Evolutionary conservation across 2,888 invertebrate genomes (phyloP).

Genomic region (Netelia melanura): DNA sequence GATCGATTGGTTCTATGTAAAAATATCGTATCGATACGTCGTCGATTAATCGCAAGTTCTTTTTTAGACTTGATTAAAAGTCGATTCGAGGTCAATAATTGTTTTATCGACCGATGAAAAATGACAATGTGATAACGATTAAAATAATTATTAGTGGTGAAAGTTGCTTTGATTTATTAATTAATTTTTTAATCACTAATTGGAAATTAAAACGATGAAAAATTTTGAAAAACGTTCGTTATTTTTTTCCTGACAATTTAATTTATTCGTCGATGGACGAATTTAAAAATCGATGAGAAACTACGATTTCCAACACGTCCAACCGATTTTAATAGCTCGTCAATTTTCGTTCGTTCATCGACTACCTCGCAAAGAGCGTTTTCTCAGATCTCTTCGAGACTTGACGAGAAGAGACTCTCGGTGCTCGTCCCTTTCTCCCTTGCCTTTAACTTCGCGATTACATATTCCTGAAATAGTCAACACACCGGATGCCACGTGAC

Average conservation of each 20-base stretch:
- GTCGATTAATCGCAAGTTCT: too few species aligned
- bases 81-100: too few species aligned
- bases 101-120: too few species aligned
- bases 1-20: too few species aligned
- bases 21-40: too few species aligned
- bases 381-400: conserved; percentile 6
- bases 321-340: not conserved
- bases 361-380: conserved; percentile 6
- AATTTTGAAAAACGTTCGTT: not conserved
- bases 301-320: too few species aligned
- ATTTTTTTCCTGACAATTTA: not conserved
- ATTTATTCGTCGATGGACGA: not conserved
- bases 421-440: conserved; percentile 53
- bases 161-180: not conserved
- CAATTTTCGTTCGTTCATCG: conserved; percentile 23
- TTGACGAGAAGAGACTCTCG: conserved; percentile 49
- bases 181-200: too few species aligned
- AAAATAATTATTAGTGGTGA: not conserved
- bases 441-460: conserved; percentile 78
- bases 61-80: too few species aligned
- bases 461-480: conserved; percentile 83
- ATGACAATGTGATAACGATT: not conserved
- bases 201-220: too few species aligned
- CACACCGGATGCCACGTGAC: conserved; percentile 80
- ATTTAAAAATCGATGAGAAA: not conserved